Evolutionary conservation across 2,797 vertebrate genomes (phyloP).

Genomic region (Lycodopsis pacificus): DNA sequence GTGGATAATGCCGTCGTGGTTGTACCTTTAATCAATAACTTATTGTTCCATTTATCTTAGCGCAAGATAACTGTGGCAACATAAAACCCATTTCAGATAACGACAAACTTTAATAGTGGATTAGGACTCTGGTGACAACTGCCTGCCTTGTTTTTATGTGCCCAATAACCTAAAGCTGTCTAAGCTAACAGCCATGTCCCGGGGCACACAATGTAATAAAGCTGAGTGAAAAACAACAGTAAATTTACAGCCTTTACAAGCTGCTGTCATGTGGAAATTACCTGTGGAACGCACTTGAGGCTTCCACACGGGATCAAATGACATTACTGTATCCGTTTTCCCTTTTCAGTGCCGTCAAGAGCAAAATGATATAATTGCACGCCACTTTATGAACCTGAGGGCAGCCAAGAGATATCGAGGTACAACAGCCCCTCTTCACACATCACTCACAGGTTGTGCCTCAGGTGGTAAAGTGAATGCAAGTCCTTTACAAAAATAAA

Average conservation of each 20-base stretch:
- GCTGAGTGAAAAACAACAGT: constrained; percentile 67
- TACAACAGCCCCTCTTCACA: constrained; percentile 5
- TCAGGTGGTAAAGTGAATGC: background rate
- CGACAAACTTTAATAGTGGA: constrained; percentile 39
- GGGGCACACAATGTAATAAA: constrained; percentile 66
- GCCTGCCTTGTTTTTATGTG: constrained; percentile 68
- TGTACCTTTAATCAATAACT: constrained; percentile 48
- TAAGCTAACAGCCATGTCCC: constrained; percentile 56
- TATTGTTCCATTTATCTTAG: constrained; percentile 52
- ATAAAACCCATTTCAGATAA: constrained; percentile 58
- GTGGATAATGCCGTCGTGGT: constrained; percentile 2
- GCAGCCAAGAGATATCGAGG: constrained; percentile 29
- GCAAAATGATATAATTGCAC: constrained; percentile 51
- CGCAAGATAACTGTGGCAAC: constrained; percentile 33
- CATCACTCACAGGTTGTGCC: constrained; percentile 12
- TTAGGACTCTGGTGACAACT: constrained; percentile 56
- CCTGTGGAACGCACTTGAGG: constrained; percentile 60
- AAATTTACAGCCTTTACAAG: constrained; percentile 68
- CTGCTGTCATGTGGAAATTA: constrained; percentile 64
- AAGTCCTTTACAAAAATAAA: background rate
- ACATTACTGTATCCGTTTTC: constrained; percentile 53
- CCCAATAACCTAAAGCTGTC: constrained; percentile 69
- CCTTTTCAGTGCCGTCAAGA: constrained; percentile 45
- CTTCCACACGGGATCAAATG: constrained; percentile 48
- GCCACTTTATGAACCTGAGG: constrained; percentile 47